These are phyloP conservation scores for Agelastica alni DNA, from an alignment of 2,888 invertebrate species.

Conservation along the genomic window DNA sequence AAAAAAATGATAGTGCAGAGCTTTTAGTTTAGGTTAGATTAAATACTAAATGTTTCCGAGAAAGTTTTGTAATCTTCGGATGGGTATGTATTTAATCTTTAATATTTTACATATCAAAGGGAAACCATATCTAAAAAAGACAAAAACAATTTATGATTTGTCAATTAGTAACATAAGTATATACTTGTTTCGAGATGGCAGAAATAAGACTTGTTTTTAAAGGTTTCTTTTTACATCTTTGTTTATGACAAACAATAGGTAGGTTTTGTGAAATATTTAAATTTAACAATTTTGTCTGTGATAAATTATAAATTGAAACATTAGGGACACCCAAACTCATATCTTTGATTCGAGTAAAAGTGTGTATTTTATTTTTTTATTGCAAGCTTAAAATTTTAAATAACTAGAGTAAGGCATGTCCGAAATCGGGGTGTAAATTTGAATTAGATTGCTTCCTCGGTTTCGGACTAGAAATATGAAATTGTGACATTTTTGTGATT, in stretches of 20 bases:
- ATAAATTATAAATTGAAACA: slow-evolving; percentile 49
- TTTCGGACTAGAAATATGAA: slow-evolving; percentile 16
- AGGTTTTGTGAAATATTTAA: slow-evolving; percentile 40
- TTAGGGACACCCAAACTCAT: slow-evolving; percentile 39
- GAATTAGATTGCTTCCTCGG: slow-evolving; percentile 4
- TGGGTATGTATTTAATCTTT: too few species aligned
- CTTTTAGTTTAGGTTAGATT: too few species aligned
- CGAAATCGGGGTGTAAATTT: slow-evolving; percentile 8
- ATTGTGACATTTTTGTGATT: slow-evolving; percentile 14
- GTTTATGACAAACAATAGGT: slow-evolving; percentile 37
- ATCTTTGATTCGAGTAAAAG: slow-evolving; percentile 29
- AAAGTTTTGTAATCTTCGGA: too few species aligned
- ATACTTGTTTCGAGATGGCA: slow-evolving; percentile 17
- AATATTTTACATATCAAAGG: too few species aligned
- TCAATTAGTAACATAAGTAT: too few species aligned
- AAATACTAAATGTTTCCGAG: too few species aligned
- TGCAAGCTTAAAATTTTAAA: slow-evolving; percentile 19
- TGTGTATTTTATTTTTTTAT: slow-evolving; percentile 35
- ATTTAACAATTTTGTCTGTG: slow-evolving; percentile 49
- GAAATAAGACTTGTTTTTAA: slow-evolving; percentile 29
- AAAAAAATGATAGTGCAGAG: too few species aligned
- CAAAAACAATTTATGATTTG: too few species aligned
- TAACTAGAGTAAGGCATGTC: slow-evolving; percentile 5
- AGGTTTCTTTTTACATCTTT: slow-evolving; percentile 25
- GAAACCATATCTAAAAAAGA: too few species aligned